phyloP scores from a whole-genome alignment of 2,113 vertebrate genomes.

The Sceloporus tristichus region DNA sequence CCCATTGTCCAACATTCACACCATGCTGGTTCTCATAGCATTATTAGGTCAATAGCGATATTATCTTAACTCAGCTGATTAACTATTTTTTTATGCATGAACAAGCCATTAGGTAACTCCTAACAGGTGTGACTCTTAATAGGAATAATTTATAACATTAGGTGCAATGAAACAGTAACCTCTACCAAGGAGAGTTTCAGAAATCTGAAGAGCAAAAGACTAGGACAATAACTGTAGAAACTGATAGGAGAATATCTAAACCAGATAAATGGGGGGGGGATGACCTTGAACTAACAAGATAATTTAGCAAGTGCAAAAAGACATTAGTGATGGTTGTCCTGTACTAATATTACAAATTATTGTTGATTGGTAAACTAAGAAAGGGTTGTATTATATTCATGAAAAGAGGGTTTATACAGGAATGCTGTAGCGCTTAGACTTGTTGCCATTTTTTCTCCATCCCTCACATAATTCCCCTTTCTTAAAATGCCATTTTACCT shows the following conservation, averaged over 20 bases:
- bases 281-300: constrained; percentile 61
- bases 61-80: constrained; percentile 36
- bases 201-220: constrained; percentile 50
- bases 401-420: constrained; percentile 25
- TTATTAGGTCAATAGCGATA: constrained; percentile 30
- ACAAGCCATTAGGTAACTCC: neutral
- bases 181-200: constrained; percentile 69
- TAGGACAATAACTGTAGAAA: constrained; percentile 62
- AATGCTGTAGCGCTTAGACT: constrained; percentile 40
- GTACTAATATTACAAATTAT: constrained; percentile 62
- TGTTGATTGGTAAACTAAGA: constrained; percentile 57
- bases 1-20: too few relatives aligned
- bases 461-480: neutral
- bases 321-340: constrained; percentile 58
- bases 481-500: neutral
- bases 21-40: neutral
- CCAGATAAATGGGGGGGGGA: constrained; percentile 55
- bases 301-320: constrained; percentile 48
- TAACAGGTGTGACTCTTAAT: constrained; percentile 41
- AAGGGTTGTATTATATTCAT: constrained; percentile 56
- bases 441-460: constrained; percentile 43
- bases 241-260: constrained; percentile 67
- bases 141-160: constrained; percentile 56
- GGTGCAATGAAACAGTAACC: constrained; percentile 63
- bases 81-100: constrained; percentile 4